Evolutionary conservation across 1,140 invertebrate species (phyloP).

Genomic region (Nylanderia fulva): DNA sequence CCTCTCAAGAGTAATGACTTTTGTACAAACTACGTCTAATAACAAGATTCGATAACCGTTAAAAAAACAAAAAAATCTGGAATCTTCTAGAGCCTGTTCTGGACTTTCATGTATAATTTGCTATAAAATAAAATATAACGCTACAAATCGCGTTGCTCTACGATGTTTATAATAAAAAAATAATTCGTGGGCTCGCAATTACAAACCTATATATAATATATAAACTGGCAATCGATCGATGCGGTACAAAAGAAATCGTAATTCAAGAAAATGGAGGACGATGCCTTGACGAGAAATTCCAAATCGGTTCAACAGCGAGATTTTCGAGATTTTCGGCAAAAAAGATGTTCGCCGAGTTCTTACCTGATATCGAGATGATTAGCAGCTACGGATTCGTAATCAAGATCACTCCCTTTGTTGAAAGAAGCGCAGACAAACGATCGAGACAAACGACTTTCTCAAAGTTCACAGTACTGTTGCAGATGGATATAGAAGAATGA

Average conservation of each 20-base stretch:
- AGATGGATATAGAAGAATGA: neutral
- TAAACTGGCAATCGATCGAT: neutral
- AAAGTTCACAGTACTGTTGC: neutral
- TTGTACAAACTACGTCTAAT: neutral
- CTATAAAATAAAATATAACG: neutral
- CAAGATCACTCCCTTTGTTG: neutral
- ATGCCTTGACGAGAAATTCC: neutral
- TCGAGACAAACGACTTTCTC: neutral
- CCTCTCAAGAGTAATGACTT: neutral
- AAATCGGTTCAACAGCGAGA: neutral
- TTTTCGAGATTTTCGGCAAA: neutral
- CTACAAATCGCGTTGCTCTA: neutral
- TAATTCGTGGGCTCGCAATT: neutral
- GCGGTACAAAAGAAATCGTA: neutral
- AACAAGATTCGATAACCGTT: neutral
- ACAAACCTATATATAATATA: neutral
- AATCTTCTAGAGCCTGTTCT: neutral
- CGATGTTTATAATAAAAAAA: neutral
- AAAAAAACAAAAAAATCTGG: neutral
- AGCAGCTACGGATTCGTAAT: neutral
- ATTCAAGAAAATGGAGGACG: conserved; percentile 1
- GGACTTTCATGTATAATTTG: neutral
- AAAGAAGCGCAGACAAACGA: neutral
- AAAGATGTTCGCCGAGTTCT: neutral
- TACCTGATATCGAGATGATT: conserved; percentile 12